phyloP scores from a whole-genome alignment of 2,113 vertebrate species.

The Epinephelus fuscoguttatus region DNA sequence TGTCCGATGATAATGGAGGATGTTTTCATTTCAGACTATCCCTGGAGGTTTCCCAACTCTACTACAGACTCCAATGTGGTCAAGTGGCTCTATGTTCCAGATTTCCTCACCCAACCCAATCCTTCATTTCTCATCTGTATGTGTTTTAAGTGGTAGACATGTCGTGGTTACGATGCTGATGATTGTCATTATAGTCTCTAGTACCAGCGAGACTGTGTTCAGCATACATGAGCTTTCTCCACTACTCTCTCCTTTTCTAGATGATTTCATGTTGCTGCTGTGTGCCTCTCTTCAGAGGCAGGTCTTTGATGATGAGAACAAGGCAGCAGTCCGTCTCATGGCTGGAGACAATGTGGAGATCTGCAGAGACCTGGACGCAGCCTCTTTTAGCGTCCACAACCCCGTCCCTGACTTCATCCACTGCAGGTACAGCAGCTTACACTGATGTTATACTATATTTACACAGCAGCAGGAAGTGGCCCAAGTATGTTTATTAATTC shows the following conservation, averaged over 20 bases:
- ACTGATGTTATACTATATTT: not conserved
- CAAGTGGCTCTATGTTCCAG: constrained; percentile 98
- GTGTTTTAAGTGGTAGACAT: constrained; percentile 63
- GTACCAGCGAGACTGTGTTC: not conserved
- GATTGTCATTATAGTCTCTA: not conserved
- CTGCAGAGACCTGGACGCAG: constrained; percentile 95
- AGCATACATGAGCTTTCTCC: not conserved
- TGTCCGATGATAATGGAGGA: constrained; percentile 1
- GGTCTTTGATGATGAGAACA: constrained; percentile 97
- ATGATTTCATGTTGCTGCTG: constrained; percentile 96
- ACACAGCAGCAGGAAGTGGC: constrained; percentile 2
- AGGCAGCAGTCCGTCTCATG: constrained; percentile 92
- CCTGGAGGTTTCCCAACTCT: constrained; percentile 91
- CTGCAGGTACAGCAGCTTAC: constrained; percentile 87
- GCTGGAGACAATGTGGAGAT: constrained; percentile 99
- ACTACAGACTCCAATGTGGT: constrained; percentile 94
- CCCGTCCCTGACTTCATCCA: constrained; percentile 98
- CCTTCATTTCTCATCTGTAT: constrained; percentile 94
- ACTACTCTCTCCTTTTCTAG: constrained; percentile 73
- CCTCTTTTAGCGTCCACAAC: constrained; percentile 96
- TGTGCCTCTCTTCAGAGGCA: constrained; percentile 96
- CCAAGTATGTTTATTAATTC: not conserved
- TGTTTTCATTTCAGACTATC: constrained; percentile 89
- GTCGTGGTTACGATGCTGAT: not conserved
- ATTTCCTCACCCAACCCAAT: constrained; percentile 91